Evolutionary conservation across 2,797 vertebrate genomes (phyloP).

Genomic region (Galaxias olidus): DNA sequence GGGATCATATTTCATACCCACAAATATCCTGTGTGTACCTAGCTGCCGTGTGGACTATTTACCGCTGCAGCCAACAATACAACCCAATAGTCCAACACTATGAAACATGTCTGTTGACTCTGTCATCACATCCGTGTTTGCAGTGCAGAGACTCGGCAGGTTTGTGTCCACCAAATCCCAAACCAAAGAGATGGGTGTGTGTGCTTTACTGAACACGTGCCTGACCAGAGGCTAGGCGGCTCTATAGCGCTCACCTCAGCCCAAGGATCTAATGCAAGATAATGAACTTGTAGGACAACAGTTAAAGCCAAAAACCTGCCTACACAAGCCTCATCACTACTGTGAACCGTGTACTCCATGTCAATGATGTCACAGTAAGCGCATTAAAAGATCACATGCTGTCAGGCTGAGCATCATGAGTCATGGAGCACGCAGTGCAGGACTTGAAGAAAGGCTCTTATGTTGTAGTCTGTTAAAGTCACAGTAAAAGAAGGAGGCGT

Average conservation of each 20-base stretch:
- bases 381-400: no score
- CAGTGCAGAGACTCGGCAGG: background rate
- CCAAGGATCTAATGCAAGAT: background rate
- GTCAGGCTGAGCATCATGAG: no score
- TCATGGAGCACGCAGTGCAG: no score
- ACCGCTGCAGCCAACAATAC: background rate
- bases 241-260: background rate
- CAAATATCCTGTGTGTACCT: background rate
- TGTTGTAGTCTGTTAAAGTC: background rate
- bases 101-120: conserved; percentile 4
- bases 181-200: no score
- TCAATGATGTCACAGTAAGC: no score
- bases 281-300: conserved; percentile 8
- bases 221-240: no score
- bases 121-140: conserved; percentile 21
- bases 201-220: background rate
- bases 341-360: no score
- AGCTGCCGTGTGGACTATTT: background rate
- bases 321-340: no score
- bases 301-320: background rate
- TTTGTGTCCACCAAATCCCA: no score
- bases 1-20: background rate
- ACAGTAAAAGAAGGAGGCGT: background rate
- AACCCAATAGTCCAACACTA: background rate
- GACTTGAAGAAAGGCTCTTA: no score